Evolutionary conservation across 2,888 invertebrate genomes (phyloP).

Genomic region (Corythucha ciliata): DNA sequence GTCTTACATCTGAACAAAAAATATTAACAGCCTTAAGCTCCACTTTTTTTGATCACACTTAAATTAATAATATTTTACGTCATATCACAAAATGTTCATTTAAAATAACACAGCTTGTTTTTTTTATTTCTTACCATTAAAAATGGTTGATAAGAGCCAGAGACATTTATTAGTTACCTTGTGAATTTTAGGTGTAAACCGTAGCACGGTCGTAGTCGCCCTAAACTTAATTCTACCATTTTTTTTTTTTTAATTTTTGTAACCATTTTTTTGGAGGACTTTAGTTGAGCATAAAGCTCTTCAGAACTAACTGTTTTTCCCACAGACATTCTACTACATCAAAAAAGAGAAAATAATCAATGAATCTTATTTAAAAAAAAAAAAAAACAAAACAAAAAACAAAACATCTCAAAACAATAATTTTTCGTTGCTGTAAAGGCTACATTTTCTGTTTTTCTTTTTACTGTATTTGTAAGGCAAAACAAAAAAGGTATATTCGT

Average conservation of each 20-base stretch:
- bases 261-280: neutral
- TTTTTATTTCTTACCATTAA: too few relatives aligned
- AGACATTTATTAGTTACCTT: neutral
- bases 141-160: slow-evolving; percentile 9
- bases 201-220: neutral
- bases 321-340: too few relatives aligned
- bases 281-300: neutral
- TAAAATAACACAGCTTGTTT: slow-evolving; percentile 14
- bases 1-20: too few relatives aligned
- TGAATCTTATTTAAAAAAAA: too few relatives aligned
- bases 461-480: neutral
- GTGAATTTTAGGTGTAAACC: slow-evolving; percentile 1
- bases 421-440: too few relatives aligned
- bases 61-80: slow-evolving; percentile 15
- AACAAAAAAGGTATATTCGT: neutral
- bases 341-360: too few relatives aligned
- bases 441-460: neutral
- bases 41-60: too few relatives aligned
- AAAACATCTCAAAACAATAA: too few relatives aligned
- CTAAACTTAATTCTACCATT: slow-evolving; percentile 2
- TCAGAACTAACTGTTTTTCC: too few relatives aligned
- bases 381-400: too few relatives aligned
- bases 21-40: slow-evolving; percentile 28
- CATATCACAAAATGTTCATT: slow-evolving; percentile 26
- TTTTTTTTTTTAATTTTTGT: neutral